These are phyloP conservation scores for Drosophila putrida DNA, from an alignment of 2,888 invertebrate genomes.

Conservation along the genomic window DNA sequence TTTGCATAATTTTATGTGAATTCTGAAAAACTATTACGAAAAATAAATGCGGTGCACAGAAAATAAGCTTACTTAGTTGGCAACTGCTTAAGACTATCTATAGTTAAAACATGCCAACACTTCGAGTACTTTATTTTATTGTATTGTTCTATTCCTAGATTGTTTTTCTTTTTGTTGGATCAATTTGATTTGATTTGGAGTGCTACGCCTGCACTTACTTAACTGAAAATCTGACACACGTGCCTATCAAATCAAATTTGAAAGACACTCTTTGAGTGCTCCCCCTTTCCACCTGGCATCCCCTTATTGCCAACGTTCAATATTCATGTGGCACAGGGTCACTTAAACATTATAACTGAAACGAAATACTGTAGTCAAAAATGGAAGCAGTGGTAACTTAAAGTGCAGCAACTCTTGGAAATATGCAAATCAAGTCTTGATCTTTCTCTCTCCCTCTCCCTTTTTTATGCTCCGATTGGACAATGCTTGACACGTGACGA, in stretches of 20 bases:
- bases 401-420: constrained; percentile 24
- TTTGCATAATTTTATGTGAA: constrained; percentile 62
- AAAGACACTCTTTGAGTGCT: constrained; percentile 27
- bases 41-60: constrained; percentile 1
- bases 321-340: constrained; percentile 37
- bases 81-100: background rate
- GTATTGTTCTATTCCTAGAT: background rate
- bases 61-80: background rate
- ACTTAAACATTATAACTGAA: constrained; percentile 44
- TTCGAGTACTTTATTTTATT: background rate
- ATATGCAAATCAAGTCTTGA: constrained; percentile 53
- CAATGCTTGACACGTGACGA: constrained; percentile 57
- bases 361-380: constrained; percentile 10
- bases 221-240: constrained; percentile 62
- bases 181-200: constrained; percentile 15
- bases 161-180: constrained; percentile 1
- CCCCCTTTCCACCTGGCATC: constrained; percentile 1
- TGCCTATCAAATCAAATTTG: constrained; percentile 60
- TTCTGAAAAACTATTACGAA: constrained; percentile 39
- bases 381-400: background rate
- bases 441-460: background rate
- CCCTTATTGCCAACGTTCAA: background rate
- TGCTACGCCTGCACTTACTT: constrained; percentile 50
- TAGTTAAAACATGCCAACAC: background rate
- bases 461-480: background rate